phyloP scores from a whole-genome alignment of 2,888 invertebrate species.

The Pinctada fucata region DNA sequence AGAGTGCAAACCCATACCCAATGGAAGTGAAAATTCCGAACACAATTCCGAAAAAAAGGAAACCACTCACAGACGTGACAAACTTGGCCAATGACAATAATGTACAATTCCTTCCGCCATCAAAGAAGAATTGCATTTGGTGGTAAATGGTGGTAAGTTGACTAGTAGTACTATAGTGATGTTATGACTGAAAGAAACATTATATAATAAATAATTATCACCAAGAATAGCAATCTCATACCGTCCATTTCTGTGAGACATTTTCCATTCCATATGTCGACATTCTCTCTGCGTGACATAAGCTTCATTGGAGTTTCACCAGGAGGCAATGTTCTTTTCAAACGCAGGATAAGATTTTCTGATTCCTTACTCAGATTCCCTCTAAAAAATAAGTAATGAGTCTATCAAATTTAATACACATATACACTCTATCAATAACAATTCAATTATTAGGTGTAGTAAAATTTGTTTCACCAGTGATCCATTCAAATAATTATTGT shows the following conservation, averaged over 20 bases:
- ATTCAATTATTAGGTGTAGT: no score
- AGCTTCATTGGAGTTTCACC: constrained; percentile 9
- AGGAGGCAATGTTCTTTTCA: constrained; percentile 17
- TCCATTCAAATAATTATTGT: no score
- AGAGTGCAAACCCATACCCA: constrained; percentile 4
- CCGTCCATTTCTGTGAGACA: constrained; percentile 15
- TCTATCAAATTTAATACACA: background rate
- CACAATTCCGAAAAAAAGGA: background rate
- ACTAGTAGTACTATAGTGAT: no score
- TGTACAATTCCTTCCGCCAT: background rate
- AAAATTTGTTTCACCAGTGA: no score
- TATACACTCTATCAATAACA: background rate
- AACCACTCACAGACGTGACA: background rate
- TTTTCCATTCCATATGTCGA: constrained; percentile 13
- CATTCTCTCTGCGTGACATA: constrained; percentile 10
- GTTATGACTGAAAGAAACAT: no score
- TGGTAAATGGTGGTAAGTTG: no score
- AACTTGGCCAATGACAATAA: background rate
- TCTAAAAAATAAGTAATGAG: constrained; percentile 2
- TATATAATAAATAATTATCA: background rate
- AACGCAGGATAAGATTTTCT: constrained; percentile 4
- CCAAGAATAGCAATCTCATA: background rate
- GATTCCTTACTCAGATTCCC: background rate
- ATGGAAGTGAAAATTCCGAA: constrained; percentile 14
- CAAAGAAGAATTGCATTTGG: background rate